Percentiles rank a stretch among this genome's conserved stretches.
Conservation (phyloP, 2,888 invertebrate genomes). For the Watsonalla binaria region DNA sequence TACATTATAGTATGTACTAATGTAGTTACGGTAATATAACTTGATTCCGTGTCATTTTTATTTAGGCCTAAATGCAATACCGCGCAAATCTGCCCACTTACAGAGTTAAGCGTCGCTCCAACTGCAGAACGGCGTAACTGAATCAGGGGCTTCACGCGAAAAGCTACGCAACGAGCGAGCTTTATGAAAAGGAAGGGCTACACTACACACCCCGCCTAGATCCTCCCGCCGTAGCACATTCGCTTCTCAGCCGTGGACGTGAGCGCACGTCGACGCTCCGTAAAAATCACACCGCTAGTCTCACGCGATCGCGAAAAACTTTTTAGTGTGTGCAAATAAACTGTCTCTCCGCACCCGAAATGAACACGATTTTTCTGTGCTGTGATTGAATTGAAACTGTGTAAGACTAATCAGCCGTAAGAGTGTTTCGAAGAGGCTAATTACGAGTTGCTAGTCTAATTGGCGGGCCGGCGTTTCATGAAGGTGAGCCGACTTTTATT, state of each 20-base stretch:
- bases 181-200: conserved; percentile 65
- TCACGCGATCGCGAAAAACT: conserved; percentile 71
- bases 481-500: conserved; percentile 78
- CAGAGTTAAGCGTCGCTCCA: conserved; percentile 57
- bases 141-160: conserved; percentile 43
- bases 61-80: conserved; percentile 74
- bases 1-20: neutral
- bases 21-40: conserved; percentile 27
- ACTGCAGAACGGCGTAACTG: conserved; percentile 44
- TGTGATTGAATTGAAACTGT: conserved; percentile 52
- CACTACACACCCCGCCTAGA: conserved; percentile 60
- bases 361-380: conserved; percentile 56
- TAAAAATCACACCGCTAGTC: conserved; percentile 12
- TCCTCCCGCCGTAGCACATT: conserved; percentile 50
- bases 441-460: conserved; percentile 73
- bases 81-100: conserved; percentile 75
- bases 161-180: conserved; percentile 60
- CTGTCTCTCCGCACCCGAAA: conserved; percentile 33
- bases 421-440: conserved; percentile 68
- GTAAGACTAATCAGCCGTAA: conserved; percentile 51
- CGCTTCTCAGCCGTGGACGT: conserved; percentile 53
- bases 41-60: conserved; percentile 55
- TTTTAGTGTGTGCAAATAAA: conserved; percentile 61
- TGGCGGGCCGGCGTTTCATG: conserved; percentile 76
- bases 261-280: conserved; percentile 43